Percentiles rank a stretch among this genome's conserved stretches.
Conservation (phyloP, 2,113 vertebrate genomes). For the Nycticorax nycticorax region DNA sequence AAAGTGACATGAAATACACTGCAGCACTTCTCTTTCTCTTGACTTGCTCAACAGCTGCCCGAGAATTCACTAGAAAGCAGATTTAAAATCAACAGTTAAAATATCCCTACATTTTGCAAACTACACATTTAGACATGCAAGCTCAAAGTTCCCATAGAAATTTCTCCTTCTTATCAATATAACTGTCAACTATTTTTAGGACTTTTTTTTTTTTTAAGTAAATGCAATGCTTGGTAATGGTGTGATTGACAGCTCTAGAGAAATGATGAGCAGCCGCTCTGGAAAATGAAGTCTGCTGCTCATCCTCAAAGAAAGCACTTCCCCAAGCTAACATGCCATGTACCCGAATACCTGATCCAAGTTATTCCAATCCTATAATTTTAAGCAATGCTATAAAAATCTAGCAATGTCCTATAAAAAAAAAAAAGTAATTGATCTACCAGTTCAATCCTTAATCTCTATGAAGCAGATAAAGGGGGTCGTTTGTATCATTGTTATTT, state of each 20-base stretch:
- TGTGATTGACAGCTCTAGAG: constrained; percentile 31
- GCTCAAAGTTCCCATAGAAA: constrained; percentile 10
- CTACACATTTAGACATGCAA: background rate
- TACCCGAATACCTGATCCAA: background rate
- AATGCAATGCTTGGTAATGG: background rate
- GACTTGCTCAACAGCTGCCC: background rate
- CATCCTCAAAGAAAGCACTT: background rate
- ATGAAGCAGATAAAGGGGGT: background rate
- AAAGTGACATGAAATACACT: background rate
- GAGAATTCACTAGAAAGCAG: background rate
- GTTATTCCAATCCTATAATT: background rate
- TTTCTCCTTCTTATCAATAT: background rate
- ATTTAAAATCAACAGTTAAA: background rate
- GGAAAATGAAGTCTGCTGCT: background rate
- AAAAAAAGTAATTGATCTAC: background rate
- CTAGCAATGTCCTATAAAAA: background rate
- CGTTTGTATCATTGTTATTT: background rate
- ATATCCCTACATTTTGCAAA: background rate
- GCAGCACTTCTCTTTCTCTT: background rate
- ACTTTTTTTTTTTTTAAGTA: background rate
- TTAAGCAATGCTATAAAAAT: background rate
- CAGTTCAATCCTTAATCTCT: background rate
- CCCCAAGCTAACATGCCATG: accelerated
- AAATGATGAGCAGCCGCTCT: background rate
- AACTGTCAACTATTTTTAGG: constrained; percentile 44